phyloP scores from a whole-genome alignment of 92 coral and sea anemone genomes.

The Phymanthus crucifer region DNA sequence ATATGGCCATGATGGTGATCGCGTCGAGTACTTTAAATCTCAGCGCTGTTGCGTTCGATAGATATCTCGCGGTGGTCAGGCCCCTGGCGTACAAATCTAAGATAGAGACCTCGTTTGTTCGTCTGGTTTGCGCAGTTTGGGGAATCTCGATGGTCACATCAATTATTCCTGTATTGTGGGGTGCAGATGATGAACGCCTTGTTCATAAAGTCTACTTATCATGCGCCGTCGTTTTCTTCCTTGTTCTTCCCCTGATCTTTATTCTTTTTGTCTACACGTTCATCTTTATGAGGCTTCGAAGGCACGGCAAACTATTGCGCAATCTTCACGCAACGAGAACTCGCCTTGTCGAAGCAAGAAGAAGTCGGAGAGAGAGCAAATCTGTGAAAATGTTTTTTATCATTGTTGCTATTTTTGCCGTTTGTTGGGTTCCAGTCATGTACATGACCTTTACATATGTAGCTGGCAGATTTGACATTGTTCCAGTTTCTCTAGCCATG shows the following conservation, averaged over 20 bases:
- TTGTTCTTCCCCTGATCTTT: conserved; percentile 50
- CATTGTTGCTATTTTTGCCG: conserved; percentile 48
- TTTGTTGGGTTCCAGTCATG: conserved; percentile 64
- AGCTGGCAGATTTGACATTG: conserved; percentile 34
- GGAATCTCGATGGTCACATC: conserved; percentile 43
- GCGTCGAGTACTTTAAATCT: conserved; percentile 59
- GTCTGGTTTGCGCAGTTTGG: conserved; percentile 56
- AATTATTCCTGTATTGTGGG: conserved; percentile 59
- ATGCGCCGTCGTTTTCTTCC: conserved; percentile 54
- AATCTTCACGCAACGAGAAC: conserved; percentile 45
- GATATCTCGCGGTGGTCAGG: conserved; percentile 57
- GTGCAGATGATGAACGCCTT: conserved; percentile 5
- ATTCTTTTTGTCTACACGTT: conserved; percentile 48
- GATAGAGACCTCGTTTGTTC: conserved; percentile 41
- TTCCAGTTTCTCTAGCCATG: conserved; percentile 34
- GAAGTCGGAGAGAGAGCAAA: conserved; percentile 52
- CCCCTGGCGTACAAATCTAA: conserved; percentile 54
- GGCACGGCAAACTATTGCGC: conserved; percentile 40
- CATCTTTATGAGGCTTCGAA: conserved; percentile 39
- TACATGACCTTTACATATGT: conserved; percentile 48
- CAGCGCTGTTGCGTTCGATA: conserved; percentile 66
- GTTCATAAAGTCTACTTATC: conserved; percentile 58
- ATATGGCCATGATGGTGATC: conserved; percentile 57
- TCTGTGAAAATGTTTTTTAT: conserved; percentile 52
- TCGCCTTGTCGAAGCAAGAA: conserved; percentile 39